Base-by-base conservation (phyloP, 2,888 invertebrate genomes). In the Ischnus inquisitorius region DNA sequence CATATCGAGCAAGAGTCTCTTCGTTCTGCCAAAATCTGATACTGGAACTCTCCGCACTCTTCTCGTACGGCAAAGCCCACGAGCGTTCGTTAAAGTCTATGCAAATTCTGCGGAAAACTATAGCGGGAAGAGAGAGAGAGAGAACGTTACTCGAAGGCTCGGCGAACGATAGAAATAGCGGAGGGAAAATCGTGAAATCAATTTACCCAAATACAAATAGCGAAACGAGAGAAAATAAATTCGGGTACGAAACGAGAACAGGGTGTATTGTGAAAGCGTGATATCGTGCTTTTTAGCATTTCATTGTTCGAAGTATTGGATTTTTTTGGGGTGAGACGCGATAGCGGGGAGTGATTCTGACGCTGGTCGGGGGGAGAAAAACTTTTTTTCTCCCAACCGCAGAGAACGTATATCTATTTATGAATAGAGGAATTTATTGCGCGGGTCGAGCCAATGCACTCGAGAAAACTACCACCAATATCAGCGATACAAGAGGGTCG, bases 291-390 rank as follows among this genome's bases (percentile, higher is more conserved):
- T 80, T 83, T 77, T 76, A 69, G 34, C 76, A 72, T 77, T 77
- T 54, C 54, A 77, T 64, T 77, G 76, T 80, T 80, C 72, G 68
- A 72, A 77, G 67, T 80, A 83, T 77, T 74, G 34, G 77, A 80
- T 34, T 34, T 76, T 51, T 68, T n/a, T n/a, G n/a, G n/a, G n/a
- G n/a, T n/a, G n/a, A n/a, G n/a, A n/a, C n/a, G n/a, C n/a, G n/a
- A n/a, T n/a, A n/a, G n/a, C n/a, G n/a, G 46, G 41, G 57, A 6
- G 60, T 76, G 54, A 43, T 39, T 69, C 65, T 65, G 64, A 67
- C 64, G 62, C 54, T 46, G 46, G 25, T 39, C 14, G 57, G 65
- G 34, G 19, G 67, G 71, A 46, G 12, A 46, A 46, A 46, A 12
- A 10, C 12, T 34, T 34, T 34, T 34, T 34, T 65, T 71, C 65